Evolutionary conservation across 2,113 vertebrate species (phyloP).

Genomic region (Pollachius pollachius): DNA sequence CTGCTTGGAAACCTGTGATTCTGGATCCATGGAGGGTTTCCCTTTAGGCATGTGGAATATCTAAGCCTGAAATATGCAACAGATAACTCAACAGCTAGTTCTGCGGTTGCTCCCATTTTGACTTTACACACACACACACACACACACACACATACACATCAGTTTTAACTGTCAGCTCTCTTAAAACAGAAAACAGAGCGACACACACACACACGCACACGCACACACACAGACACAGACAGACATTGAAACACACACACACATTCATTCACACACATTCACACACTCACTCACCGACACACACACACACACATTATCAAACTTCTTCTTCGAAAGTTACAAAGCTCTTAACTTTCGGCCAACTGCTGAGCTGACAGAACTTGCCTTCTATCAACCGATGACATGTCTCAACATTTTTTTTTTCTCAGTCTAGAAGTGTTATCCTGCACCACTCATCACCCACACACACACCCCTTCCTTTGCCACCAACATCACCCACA

Average conservation of each 20-base stretch:
- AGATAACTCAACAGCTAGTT: slow-evolving; percentile 13
- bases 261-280: too few species aligned
- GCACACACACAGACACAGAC: too few species aligned
- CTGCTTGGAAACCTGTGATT: not conserved
- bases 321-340: slow-evolving; percentile 7
- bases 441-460: not conserved
- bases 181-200: not conserved
- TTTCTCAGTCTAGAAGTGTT: not conserved
- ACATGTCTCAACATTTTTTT: not conserved
- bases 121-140: not conserved
- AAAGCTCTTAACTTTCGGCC: slow-evolving; percentile 33
- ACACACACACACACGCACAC: too few species aligned
- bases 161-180: not conserved
- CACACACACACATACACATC: not conserved
- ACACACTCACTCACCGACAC: not conserved
- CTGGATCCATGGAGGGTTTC: slow-evolving; percentile 1
- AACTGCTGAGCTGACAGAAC: slow-evolving; percentile 47
- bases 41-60: not conserved
- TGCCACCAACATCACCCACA: not conserved
- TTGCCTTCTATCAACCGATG: slow-evolving; percentile 19
- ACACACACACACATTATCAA: slow-evolving; percentile 30
- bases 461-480: not conserved
- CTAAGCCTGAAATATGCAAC: slow-evolving; percentile 37
- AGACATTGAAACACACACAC: too few species aligned
- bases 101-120: slow-evolving; percentile 6